Evolutionary conservation across 2,113 vertebrate genomes (phyloP).

Genomic region (Brachypodius melanocephalos): DNA sequence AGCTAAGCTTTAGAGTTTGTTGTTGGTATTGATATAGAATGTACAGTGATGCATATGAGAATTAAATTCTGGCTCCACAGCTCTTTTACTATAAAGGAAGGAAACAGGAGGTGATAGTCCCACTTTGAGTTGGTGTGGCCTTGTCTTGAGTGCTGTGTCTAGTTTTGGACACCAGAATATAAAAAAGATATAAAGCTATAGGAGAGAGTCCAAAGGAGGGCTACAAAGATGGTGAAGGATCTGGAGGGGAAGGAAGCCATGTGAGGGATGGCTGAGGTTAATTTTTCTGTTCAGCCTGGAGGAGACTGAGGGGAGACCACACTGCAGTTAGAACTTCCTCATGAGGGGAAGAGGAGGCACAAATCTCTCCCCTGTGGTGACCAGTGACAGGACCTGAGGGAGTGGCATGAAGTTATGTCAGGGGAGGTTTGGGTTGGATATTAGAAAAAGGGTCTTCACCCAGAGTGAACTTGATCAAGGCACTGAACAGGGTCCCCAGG

Average conservation of each 20-base stretch:
- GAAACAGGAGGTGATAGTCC: background rate
- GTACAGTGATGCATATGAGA: background rate
- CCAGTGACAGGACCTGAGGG: background rate
- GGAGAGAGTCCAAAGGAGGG: background rate
- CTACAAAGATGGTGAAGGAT: background rate
- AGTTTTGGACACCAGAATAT: background rate
- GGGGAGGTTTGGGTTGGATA: background rate
- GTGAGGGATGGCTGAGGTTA: background rate
- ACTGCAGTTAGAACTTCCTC: fast-evolving
- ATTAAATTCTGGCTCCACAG: background rate
- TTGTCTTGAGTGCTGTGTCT: background rate
- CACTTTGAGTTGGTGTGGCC: background rate
- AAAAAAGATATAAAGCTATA: background rate
- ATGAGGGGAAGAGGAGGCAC: background rate
- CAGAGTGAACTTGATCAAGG: background rate
- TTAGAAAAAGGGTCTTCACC: background rate
- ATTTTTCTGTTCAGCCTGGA: background rate
- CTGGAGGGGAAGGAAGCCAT: background rate
- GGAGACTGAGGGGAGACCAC: background rate
- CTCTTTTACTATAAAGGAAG: background rate
- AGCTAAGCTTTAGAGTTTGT: background rate
- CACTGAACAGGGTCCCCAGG: background rate
- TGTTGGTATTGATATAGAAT: background rate
- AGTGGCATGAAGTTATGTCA: background rate
- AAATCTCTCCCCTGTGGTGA: background rate